A percentile compares a stretch with the other conserved stretches of the same genome.
Conservation (phyloP, 2,113 vertebrate species). For the Amblyopsis rosae region DNA sequence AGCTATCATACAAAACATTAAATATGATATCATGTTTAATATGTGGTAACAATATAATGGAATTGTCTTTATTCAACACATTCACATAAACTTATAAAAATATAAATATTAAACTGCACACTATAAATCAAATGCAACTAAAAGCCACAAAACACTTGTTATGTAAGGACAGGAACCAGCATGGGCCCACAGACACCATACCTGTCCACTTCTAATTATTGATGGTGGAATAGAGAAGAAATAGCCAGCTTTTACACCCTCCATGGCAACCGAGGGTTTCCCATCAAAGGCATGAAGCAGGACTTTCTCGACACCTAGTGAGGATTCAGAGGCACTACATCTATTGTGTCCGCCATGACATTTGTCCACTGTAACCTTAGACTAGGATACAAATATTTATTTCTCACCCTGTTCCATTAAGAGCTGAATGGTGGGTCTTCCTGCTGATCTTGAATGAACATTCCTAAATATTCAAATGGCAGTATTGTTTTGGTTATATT, state of each 20-base stretch:
- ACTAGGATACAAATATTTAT: neutral
- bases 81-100: neutral
- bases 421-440: constrained; percentile 92
- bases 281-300: constrained; percentile 97
- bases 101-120: too few relatives aligned
- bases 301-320: constrained; percentile 85
- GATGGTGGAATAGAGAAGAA: constrained; percentile 96
- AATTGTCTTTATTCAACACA: neutral
- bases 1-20: too few relatives aligned
- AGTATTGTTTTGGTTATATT: neutral
- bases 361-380: fast-evolving
- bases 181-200: constrained; percentile 49
- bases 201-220: constrained; percentile 91
- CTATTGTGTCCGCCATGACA: neutral
- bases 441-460: constrained; percentile 96
- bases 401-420: constrained; percentile 88
- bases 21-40: too few relatives aligned
- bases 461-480: constrained; percentile 80
- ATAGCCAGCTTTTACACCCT: constrained; percentile 91
- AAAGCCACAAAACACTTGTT: neutral
- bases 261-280: constrained; percentile 90
- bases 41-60: too few relatives aligned
- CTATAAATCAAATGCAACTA: too few relatives aligned
- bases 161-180: neutral
- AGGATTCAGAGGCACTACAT: constrained; percentile 24